These are phyloP conservation scores for Ornithoptera priamus DNA, from an alignment of 2,888 invertebrate genomes.

Conservation along the genomic window DNA sequence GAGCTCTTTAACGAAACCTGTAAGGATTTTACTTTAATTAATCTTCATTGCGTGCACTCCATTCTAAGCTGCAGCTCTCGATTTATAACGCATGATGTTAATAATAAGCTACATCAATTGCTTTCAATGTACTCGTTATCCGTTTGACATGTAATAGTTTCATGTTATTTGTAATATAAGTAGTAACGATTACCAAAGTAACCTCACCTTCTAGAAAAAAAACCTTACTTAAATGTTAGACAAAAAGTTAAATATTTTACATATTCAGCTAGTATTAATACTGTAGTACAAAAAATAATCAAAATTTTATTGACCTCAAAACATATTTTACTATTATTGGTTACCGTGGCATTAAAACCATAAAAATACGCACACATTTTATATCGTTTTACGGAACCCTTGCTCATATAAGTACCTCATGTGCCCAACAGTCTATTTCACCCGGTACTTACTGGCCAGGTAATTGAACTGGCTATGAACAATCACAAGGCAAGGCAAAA, in stretches of 20 bases:
- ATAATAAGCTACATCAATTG: slow-evolving; percentile 12
- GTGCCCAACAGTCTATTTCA: not conserved
- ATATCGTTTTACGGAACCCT: not conserved
- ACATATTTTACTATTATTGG: no score
- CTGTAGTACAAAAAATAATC: no score
- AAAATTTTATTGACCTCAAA: no score
- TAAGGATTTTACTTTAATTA: slow-evolving; percentile 18
- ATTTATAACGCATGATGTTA: slow-evolving; percentile 24
- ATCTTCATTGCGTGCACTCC: slow-evolving; percentile 27
- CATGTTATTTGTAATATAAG: not conserved
- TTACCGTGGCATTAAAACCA: no score
- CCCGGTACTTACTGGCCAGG: not conserved
- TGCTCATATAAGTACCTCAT: not conserved
- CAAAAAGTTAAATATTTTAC: not conserved
- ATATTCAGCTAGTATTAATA: no score
- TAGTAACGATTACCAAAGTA: not conserved
- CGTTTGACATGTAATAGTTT: slow-evolving; percentile 1
- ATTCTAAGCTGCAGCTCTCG: slow-evolving; percentile 23
- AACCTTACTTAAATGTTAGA: not conserved
- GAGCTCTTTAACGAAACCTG: slow-evolving; percentile 22
- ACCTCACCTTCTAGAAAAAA: not conserved
- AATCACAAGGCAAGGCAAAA: slow-evolving; percentile 20
- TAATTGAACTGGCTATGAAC: slow-evolving; percentile 21
- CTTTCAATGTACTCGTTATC: slow-evolving; percentile 16
- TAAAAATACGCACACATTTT: not conserved